phyloP scores from a whole-genome alignment of 2,888 invertebrate genomes.

The Baccha elongata region DNA sequence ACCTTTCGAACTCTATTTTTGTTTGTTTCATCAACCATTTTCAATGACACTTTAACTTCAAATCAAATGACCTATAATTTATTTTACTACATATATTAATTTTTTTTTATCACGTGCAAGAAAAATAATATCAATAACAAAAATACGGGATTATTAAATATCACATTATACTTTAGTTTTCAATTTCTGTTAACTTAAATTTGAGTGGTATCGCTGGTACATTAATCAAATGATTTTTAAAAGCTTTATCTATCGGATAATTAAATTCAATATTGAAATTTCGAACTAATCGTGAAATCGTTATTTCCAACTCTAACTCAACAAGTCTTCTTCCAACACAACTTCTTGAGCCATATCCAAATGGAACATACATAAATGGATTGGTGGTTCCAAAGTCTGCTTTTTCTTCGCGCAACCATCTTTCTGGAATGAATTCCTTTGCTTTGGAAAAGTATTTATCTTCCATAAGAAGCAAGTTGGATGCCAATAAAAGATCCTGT shows the following conservation, averaged over 20 bases:
- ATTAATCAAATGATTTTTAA: slow-evolving; percentile 75
- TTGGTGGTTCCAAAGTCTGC: slow-evolving; percentile 29
- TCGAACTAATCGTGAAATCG: slow-evolving; percentile 75
- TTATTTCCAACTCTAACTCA: slow-evolving; percentile 86
- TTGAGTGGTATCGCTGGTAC: slow-evolving; percentile 78
- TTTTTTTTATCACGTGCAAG: no score
- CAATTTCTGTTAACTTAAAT: slow-evolving; percentile 77
- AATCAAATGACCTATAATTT: no score
- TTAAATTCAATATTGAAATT: slow-evolving; percentile 77
- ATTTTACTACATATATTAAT: no score
- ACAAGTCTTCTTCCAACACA: slow-evolving; percentile 88
- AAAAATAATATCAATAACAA: no score
- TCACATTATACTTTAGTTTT: neutral
- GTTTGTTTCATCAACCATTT: no score
- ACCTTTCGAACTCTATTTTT: no score
- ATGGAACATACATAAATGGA: slow-evolving; percentile 83
- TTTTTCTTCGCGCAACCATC: slow-evolving; percentile 85
- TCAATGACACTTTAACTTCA: no score
- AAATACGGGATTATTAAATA: no score
- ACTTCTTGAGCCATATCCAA: slow-evolving; percentile 87
- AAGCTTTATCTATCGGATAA: slow-evolving; percentile 75
- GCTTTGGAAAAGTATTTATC: slow-evolving; percentile 86
- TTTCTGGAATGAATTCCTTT: slow-evolving; percentile 86
- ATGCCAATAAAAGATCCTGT: slow-evolving; percentile 83
- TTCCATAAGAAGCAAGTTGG: slow-evolving; percentile 85